These are phyloP conservation scores for Doris montereyensis DNA, from an alignment of 2,888 invertebrate species.

Conservation along the genomic window DNA sequence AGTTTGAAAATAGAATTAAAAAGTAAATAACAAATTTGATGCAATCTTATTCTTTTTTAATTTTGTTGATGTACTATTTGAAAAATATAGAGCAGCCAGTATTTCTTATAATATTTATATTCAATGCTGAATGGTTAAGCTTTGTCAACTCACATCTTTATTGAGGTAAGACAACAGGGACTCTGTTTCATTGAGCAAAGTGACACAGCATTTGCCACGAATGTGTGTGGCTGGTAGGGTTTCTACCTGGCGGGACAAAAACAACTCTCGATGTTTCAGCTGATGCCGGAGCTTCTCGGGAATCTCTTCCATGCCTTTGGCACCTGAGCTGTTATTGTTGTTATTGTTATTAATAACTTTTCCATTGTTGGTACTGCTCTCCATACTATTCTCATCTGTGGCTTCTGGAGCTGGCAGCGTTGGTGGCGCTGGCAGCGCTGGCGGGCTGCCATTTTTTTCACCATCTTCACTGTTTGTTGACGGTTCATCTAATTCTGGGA, in stretches of 20 bases:
- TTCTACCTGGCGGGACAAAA: slow-evolving; percentile 94
- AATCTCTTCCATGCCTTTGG: slow-evolving; percentile 40
- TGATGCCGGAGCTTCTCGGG: slow-evolving; percentile 86
- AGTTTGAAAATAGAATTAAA: no score
- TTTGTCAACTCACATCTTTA: slow-evolving; percentile 92
- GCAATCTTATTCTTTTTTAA: no score
- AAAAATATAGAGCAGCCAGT: no score
- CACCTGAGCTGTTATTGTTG: slow-evolving; percentile 26
- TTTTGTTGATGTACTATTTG: no score
- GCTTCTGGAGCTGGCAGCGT: neutral
- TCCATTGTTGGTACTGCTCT: neutral
- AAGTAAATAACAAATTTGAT: no score
- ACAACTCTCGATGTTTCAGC: slow-evolving; percentile 97
- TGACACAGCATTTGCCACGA: slow-evolving; percentile 98
- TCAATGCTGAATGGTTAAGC: no score
- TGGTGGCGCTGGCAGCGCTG: slow-evolving; percentile 4
- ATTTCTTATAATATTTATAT: no score
- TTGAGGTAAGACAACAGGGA: slow-evolving; percentile 95
- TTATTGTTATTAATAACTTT: slow-evolving; percentile 35
- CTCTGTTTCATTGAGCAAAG: slow-evolving; percentile 98
- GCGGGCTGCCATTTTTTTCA: slow-evolving; percentile 27
- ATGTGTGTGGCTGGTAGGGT: slow-evolving; percentile 99
- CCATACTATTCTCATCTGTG: slow-evolving; percentile 2
- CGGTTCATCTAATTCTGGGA: slow-evolving; percentile 37
- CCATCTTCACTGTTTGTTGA: slow-evolving; percentile 20